Evolutionary conservation across 2,888 invertebrate species (phyloP), one percentile per base, ranked within the genome.

Genomic region (Athetis lepigone): DNA sequence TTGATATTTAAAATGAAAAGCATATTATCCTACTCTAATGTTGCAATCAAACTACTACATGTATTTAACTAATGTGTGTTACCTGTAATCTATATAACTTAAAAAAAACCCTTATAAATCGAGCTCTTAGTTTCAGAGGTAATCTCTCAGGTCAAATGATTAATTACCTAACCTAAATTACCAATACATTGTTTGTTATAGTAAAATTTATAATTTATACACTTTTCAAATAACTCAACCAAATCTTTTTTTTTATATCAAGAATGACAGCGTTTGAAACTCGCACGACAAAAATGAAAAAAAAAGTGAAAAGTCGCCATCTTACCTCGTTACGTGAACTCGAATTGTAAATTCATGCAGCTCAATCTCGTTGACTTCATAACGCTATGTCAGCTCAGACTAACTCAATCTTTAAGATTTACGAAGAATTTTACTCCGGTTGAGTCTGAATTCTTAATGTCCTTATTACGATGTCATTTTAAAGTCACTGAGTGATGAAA

Each of bases 301-400:
- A 60, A 65, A 67, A 70, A 60, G 51, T 66, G 57, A 60, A 21
- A 42, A 56, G 23, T 47, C 33, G 3, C 11, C n/a, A 13, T 5
- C 37, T 51, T n/a, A n/a, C 16, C 21, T 3, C 29, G 49, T 39
- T 11, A 16, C 25, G 39, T 27, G 46, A 57, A 56, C 43, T 71
- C 61, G 52, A 63, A 84, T 85, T 83, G 65, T 68, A 62, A 80
- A 85, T 85, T 83, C 75, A 84, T 83, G 72, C 42, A 64, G 42
- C 58, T 72, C 55, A 77, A 77, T 81, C 69, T 76, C 57, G 27
- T 67, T 71, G 55, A 70, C 66, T 75, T 75, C 52, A 77, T 68
- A 70, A 76, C 58, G 60, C 43, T 25, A 67, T 63, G 65, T 71
- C 21, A 49, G 50, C 56, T 49, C 46, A 25, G 66, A 52, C 52